Base-by-base conservation (phyloP, 1,140 invertebrate species). In the Heliconius congener region DNA sequence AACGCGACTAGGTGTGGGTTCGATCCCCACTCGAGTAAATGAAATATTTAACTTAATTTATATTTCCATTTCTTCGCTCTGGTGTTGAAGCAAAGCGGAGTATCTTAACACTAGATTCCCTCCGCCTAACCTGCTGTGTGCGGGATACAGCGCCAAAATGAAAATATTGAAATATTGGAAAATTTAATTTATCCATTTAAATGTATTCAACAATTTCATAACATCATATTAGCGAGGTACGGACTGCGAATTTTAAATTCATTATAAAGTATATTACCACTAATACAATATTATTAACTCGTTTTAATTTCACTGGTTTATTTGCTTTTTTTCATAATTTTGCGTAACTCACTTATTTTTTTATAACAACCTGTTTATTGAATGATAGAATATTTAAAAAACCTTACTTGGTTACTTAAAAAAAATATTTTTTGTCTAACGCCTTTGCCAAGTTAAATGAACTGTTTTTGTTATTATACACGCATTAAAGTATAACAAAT, bases 231-330 rank as follows among this genome's bases (percentile, higher is more conserved):
- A 66, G 9, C 27, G 60, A 66, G 13, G 23, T 66, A 66, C 27
- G 60, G 2, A 1, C 23, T 66, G 3, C 55, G 55, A 66, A 66
- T 23, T 66, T 30, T 30, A 66, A 66, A 66, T 30, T 30, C 57
- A 11, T 60, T 23, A 60, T 60, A 60, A 60, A 23, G 19, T 60
- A 9, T n/a, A 60, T 60, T 60, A 60, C n/a, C 57, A 60, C 57
- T 66, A 66, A 66, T 66, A n/a, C 3, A 2, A 52, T 18, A 16
- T 60, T 60, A 60, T 60, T 66, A 30, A 27, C 9, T 27, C 23
- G 60, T 66, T 66, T 55, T 66, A 66, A 66, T 30, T 66, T 66
- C 23, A 66, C 23, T 16, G 60, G 60, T 30, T 66, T 66, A 30
- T 66, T 30, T 5, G 27, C 3, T 30, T 66, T 66, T 60, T 23